Percentiles rank a stretch among this genome's conserved stretches.
These are phyloP conservation scores for Mamestra brassicae DNA, from an alignment of 2,888 invertebrate species.

Conservation along the genomic window DNA sequence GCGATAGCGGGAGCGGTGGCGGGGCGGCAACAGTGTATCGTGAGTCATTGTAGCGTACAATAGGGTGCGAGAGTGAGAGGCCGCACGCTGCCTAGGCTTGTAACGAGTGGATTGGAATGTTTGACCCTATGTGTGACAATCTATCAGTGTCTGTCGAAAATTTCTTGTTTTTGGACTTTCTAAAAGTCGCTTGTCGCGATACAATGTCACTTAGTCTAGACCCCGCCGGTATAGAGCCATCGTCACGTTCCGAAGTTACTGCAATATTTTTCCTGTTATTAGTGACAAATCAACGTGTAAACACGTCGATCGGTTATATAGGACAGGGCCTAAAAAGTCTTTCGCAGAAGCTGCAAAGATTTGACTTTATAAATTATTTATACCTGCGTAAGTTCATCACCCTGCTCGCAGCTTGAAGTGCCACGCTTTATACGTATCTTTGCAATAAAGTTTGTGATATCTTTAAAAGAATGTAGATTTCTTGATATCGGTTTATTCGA, in stretches of 20 bases:
- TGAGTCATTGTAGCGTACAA: not conserved
- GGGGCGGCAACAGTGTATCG: not conserved
- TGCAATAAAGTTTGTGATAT: slow-evolving; percentile 45
- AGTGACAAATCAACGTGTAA: not conserved
- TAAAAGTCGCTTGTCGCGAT: too few relatives aligned
- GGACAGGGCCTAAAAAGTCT: not conserved
- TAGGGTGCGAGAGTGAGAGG: too few relatives aligned
- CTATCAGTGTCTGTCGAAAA: not conserved
- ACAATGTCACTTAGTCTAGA: too few relatives aligned
- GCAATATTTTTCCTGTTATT: not conserved
- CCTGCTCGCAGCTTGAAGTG: slow-evolving; percentile 8
- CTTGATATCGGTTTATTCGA: slow-evolving; percentile 26
- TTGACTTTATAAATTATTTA: not conserved
- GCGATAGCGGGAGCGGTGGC: not conserved
- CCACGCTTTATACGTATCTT: slow-evolving; percentile 28
- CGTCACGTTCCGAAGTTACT: not conserved
- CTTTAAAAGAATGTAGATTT: slow-evolving; percentile 42
- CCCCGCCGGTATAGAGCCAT: not conserved
- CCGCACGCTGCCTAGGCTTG: not conserved
- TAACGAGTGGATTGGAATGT: not conserved
- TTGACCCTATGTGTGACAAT: not conserved
- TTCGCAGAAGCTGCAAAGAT: not conserved
- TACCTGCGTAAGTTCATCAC: not conserved
- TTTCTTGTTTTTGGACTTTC: not conserved
- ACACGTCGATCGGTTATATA: not conserved